These are phyloP conservation scores for Rotaria socialis DNA, from an alignment of 2,888 invertebrate genomes.

Conservation along the genomic window DNA sequence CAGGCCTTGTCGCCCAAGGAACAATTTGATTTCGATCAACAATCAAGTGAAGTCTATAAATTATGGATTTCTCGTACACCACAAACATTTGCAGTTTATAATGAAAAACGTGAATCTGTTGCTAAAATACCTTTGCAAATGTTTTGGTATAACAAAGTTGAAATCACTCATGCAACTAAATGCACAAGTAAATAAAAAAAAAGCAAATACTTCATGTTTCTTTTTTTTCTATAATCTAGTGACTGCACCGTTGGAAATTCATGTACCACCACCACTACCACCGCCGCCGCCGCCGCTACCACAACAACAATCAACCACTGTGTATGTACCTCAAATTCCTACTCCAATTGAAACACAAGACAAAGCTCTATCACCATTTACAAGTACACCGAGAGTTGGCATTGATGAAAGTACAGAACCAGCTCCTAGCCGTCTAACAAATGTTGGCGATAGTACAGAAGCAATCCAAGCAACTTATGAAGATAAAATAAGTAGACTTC, in stretches of 20 bases:
- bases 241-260: neutral
- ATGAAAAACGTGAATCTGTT: conserved; percentile 10
- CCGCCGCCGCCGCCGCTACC: too few species aligned
- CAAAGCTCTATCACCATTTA: neutral
- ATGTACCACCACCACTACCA: neutral
- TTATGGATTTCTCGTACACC: neutral
- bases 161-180: conserved; percentile 30
- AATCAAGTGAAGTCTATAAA: neutral
- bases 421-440: too few species aligned
- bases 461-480: neutral
- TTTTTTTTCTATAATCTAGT: neutral
- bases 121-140: neutral
- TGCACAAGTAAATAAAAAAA: neutral
- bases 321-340: too few species aligned
- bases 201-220: neutral
- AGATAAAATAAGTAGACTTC: neutral
- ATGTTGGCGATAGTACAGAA: neutral
- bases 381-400: neutral
- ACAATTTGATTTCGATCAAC: neutral
- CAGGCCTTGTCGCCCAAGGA: neutral
- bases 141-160: conserved; percentile 28
- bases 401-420: neutral
- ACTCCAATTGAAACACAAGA: neutral
- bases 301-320: neutral
- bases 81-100: conserved; percentile 13